Evolutionary conservation across 1,140 invertebrate genomes (phyloP).

Genomic region (Araneus ventricosus): DNA sequence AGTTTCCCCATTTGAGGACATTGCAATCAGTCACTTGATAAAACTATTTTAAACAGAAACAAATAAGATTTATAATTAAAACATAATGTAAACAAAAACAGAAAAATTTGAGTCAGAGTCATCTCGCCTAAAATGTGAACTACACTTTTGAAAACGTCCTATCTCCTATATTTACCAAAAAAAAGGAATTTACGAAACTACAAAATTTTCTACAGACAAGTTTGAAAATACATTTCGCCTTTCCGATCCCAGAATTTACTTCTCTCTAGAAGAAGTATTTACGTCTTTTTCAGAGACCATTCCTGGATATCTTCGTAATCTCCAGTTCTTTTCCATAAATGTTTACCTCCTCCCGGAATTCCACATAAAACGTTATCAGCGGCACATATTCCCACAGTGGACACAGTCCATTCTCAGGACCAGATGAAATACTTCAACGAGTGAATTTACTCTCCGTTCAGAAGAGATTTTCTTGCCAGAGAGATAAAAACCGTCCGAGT

Average conservation of each 20-base stretch:
- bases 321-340: constrained; percentile 4
- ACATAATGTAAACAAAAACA: too few relatives aligned
- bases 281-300: not conserved
- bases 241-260: not conserved
- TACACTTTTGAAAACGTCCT: too few relatives aligned
- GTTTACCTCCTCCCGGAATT: constrained; percentile 14
- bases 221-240: not conserved
- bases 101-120: too few relatives aligned
- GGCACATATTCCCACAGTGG: constrained; percentile 9
- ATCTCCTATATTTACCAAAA: too few relatives aligned
- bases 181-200: too few relatives aligned
- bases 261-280: not conserved
- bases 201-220: not conserved
- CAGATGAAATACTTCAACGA: not conserved
- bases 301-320: not conserved
- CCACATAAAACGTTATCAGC: constrained; percentile 38
- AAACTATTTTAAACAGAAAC: too few relatives aligned
- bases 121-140: too few relatives aligned
- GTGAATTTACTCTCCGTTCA: not conserved
- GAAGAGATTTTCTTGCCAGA: not conserved
- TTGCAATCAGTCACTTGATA: too few relatives aligned
- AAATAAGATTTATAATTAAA: too few relatives aligned
- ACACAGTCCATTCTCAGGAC: constrained; percentile 24
- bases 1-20: too few relatives aligned
- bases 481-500: not conserved